phyloP scores from a whole-genome alignment of 2,888 invertebrate species.

The Mimumesa dahlbomi region DNA sequence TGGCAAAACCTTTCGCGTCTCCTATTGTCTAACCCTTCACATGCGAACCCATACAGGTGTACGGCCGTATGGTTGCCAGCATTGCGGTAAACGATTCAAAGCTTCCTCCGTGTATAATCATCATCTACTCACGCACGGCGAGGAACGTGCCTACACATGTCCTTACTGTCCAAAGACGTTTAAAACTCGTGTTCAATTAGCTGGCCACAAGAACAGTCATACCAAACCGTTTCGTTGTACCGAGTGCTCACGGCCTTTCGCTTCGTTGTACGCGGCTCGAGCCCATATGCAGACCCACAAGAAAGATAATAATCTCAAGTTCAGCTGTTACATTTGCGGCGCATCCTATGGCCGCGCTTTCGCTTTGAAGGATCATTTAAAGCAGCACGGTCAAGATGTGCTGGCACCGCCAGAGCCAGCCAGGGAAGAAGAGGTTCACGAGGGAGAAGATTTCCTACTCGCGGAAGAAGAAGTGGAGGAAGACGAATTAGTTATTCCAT shows the following conservation, averaged over 20 bases:
- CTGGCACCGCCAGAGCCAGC: slow-evolving; percentile 74
- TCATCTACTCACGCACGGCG: slow-evolving; percentile 88
- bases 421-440: slow-evolving; percentile 75
- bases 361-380: slow-evolving; percentile 88
- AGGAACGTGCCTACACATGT: slow-evolving; percentile 89
- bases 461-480: slow-evolving; percentile 69
- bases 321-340: slow-evolving; percentile 87
- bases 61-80: slow-evolving; percentile 88
- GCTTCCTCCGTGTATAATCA: slow-evolving; percentile 91
- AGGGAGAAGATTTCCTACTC: slow-evolving; percentile 70
- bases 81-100: slow-evolving; percentile 88
- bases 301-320: slow-evolving; percentile 86
- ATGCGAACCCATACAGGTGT: slow-evolving; percentile 90
- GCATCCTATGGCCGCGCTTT: slow-evolving; percentile 89
- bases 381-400: slow-evolving; percentile 83
- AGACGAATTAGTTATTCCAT: slow-evolving; percentile 66
- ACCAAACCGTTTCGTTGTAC: slow-evolving; percentile 90
- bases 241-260: slow-evolving; percentile 88
- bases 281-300: slow-evolving; percentile 89
- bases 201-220: slow-evolving; percentile 90
- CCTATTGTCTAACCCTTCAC: slow-evolving; percentile 90
- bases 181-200: slow-evolving; percentile 89
- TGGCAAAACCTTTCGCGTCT: slow-evolving; percentile 90
- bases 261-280: slow-evolving; percentile 88
- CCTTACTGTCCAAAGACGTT: slow-evolving; percentile 90